Percentiles rank a stretch among this genome's conserved stretches.
Evolutionary conservation across 1,140 invertebrate genomes (phyloP).

Genomic region (Drosophila ironensis): DNA sequence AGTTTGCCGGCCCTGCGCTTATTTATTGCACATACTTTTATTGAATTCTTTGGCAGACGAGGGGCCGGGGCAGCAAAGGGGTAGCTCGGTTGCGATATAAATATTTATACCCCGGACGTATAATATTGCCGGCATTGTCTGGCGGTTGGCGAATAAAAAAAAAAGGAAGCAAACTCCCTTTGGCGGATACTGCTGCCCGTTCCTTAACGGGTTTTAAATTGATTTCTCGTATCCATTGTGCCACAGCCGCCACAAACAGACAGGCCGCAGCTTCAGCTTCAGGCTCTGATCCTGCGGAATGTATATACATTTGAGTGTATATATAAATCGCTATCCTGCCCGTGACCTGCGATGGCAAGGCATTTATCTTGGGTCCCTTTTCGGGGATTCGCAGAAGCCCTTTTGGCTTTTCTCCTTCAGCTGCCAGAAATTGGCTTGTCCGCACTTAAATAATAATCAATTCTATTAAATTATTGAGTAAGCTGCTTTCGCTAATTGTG

Average conservation of each 20-base stretch:
- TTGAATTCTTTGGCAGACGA: conserved; percentile 67
- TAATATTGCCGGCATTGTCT: conserved; percentile 62
- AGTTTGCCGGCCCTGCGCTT: conserved; percentile 40
- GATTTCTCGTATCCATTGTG: conserved; percentile 69
- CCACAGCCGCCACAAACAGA: conserved; percentile 28
- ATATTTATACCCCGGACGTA: conserved; percentile 71
- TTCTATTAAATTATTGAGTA: conserved; percentile 76
- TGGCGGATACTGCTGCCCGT: neutral
- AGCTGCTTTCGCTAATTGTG: conserved; percentile 66
- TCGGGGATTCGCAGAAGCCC: conserved; percentile 6
- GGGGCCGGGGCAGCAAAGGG: conserved; percentile 17
- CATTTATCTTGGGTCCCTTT: conserved; percentile 63
- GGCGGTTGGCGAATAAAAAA: neutral
- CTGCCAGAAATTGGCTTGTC: conserved; percentile 56
- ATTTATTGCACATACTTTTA: conserved; percentile 79
- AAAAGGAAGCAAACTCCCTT: neutral
- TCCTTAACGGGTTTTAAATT: conserved; percentile 71
- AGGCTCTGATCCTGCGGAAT: conserved; percentile 9
- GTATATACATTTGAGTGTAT: neutral
- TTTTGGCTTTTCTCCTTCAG: conserved; percentile 14
- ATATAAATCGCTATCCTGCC: neutral
- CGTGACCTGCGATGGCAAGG: conserved; percentile 22
- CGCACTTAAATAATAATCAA: conserved; percentile 80
- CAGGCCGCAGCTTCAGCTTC: conserved; percentile 5
- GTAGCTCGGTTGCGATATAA: conserved; percentile 53